Evolutionary conservation across 2,797 vertebrate species (phyloP), one percentile per base, ranked within the genome.

Genomic region (Helicolenus hilgendorfi): DNA sequence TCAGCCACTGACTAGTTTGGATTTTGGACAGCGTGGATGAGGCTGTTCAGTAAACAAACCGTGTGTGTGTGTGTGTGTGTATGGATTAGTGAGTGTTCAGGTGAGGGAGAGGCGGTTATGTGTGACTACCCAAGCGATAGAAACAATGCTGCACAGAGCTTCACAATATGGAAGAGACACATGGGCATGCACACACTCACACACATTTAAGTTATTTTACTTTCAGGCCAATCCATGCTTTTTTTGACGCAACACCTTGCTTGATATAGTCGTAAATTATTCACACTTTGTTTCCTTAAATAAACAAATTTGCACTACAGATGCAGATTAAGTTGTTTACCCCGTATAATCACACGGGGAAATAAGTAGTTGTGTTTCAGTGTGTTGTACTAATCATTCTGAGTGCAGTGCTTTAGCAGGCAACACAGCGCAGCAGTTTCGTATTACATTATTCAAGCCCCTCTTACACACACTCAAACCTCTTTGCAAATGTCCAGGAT

Each of bases 311-410:
- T 81, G 76, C 41, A 59, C 64, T 55, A 72, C 77, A 83, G 62
- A 90, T 81, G 89, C 83, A 94, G 83, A 90, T 92, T 79, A 86
- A 87, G 79, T 84, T 87, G 85, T 92, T 93, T 89, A 81, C 77
- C 29, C 45, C 7, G 2, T 71, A 84, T 91, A 92, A 92, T 86
- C 81, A 94, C 65, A 72, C 41, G 8, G 63, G 70, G 53, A 84
- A 90, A 75, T 79, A 78, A 92, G 86, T 78, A 78, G 81, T 41
- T 89, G 84, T 86, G 83, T 80, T 89, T 91, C 79, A 78, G 82
- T 59, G 81, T 80, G 92, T 85, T 90, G 86, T 81, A 85, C 94
- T 95, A 94, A 96, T 95, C 89, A 94, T 90, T 93, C 79, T 78
- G 77, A 88, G 87, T 89, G 90, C 78, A 86, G 72, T 15, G 62